Conservation (phyloP, 1,140 invertebrate species). For the Brachionus plicatilis region DNA sequence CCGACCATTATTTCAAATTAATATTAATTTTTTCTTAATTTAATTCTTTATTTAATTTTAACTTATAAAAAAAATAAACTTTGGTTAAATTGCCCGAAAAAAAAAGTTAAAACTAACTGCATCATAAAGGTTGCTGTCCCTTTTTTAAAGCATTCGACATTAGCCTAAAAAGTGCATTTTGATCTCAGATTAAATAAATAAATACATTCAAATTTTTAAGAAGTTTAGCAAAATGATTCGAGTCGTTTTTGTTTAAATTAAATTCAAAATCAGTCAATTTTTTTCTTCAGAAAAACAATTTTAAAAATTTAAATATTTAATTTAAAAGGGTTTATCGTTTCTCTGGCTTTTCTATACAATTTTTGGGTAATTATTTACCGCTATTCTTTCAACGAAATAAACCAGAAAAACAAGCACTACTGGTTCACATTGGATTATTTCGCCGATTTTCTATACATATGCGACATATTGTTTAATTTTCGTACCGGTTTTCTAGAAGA, state of each 20-base stretch:
- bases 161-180: no score
- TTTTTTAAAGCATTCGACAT: no score
- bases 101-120: no score
- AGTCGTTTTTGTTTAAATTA: background rate
- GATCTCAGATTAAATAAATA: background rate
- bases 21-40: no score
- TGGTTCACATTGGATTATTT: slow-evolving; percentile 97
- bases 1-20: no score
- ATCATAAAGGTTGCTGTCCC: no score
- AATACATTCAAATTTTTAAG: background rate
- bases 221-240: background rate
- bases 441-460: slow-evolving; percentile 87
- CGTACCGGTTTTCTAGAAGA: slow-evolving; percentile 91
- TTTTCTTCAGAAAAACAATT: background rate
- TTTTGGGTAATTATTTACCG: slow-evolving; percentile 94
- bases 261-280: background rate
- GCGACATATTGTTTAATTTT: slow-evolving; percentile 94
- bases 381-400: slow-evolving; percentile 85
- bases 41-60: no score
- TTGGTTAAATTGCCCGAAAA: no score
- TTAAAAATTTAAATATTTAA: slow-evolving; percentile 61
- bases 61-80: no score
- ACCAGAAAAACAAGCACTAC: slow-evolving; percentile 69
- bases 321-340: slow-evolving; percentile 71
- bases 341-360: slow-evolving; percentile 94